Evolutionary conservation across 2,113 vertebrate species (phyloP).

Genomic region (Cottus gobio): DNA sequence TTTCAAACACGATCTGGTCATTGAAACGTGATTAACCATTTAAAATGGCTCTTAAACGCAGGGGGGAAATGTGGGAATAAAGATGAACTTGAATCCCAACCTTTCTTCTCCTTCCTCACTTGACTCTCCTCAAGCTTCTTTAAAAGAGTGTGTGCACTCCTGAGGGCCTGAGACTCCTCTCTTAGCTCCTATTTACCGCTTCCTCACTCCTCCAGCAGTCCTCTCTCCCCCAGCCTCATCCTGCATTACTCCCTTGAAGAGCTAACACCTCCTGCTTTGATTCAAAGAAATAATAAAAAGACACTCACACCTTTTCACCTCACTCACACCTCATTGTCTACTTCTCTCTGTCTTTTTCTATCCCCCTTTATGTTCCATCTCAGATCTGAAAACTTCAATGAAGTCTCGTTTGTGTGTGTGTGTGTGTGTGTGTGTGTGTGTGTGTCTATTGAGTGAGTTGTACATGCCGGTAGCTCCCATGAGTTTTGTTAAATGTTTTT

Average conservation of each 20-base stretch:
- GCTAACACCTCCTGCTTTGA: not conserved
- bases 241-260: not conserved
- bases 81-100: not conserved
- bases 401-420: slow-evolving; percentile 3
- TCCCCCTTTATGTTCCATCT: slow-evolving; percentile 33
- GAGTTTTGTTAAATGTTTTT: too few species aligned
- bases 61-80: not conserved
- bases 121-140: not conserved
- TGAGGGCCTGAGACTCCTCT: not conserved
- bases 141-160: not conserved
- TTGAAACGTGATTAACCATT: too few species aligned
- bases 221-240: slow-evolving; percentile 2
- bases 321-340: slow-evolving; percentile 13
- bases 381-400: slow-evolving; percentile 56
- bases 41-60: too few species aligned
- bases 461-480: not conserved
- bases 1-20: too few species aligned
- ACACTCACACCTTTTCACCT: slow-evolving; percentile 27
- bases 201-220: not conserved
- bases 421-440: slow-evolving; percentile 12
- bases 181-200: not conserved
- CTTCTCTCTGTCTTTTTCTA: slow-evolving; percentile 4
- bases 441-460: not conserved
- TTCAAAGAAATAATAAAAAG: slow-evolving; percentile 12
- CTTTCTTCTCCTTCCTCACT: not conserved